Percentiles rank a stretch among this genome's conserved stretches.
Evolutionary conservation across 2,113 vertebrate genomes (phyloP).

Genomic region (Mirounga angustirostris): DNA sequence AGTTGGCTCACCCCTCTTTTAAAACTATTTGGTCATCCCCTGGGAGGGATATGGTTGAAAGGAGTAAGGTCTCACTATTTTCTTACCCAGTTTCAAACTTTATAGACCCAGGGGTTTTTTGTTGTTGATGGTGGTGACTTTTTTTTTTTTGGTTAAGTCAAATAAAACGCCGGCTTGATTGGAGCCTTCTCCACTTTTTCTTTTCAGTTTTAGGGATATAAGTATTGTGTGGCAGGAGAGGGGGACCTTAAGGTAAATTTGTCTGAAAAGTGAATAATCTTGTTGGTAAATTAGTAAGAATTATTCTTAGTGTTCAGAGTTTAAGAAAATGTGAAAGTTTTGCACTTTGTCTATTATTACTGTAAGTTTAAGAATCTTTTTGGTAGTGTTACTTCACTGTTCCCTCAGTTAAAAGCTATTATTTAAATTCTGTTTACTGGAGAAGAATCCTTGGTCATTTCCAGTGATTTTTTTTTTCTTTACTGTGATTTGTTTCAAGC

Average conservation of each 20-base stretch:
- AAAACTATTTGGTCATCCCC: neutral
- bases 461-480: conserved; percentile 42
- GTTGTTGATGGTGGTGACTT: neutral
- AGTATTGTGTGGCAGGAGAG: neutral
- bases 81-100: conserved; percentile 13
- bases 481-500: conserved; percentile 57
- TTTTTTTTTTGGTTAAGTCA: conserved; percentile 20
- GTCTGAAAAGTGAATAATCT: conserved; percentile 51
- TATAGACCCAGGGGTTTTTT: neutral
- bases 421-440: conserved; percentile 36
- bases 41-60: neutral
- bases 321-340: conserved; percentile 61
- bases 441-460: conserved; percentile 40
- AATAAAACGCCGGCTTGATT: conserved; percentile 44
- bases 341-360: conserved; percentile 63
- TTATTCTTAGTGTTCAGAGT: conserved; percentile 38
- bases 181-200: neutral
- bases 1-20: conserved; percentile 18
- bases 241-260: conserved; percentile 45
- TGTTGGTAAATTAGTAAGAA: conserved; percentile 27
- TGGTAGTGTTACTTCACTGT: conserved; percentile 15
- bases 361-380: conserved; percentile 49
- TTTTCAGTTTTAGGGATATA: conserved; percentile 38
- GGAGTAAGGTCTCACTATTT: conserved; percentile 4
- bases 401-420: conserved; percentile 37